Evolutionary conservation across 2,888 invertebrate genomes (phyloP).

Genomic region (Anoncus sp.): DNA sequence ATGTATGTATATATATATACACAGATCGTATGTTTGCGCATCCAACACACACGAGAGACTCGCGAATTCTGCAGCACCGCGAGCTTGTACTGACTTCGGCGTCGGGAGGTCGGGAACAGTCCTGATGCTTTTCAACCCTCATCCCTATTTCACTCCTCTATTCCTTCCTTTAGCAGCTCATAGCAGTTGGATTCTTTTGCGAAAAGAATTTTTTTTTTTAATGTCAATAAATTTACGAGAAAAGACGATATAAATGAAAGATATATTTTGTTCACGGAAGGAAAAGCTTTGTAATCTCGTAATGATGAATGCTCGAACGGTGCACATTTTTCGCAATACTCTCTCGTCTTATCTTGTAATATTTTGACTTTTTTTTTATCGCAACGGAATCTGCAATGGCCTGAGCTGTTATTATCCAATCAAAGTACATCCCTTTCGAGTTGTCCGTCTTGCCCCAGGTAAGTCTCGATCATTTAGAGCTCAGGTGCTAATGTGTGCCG

Average conservation of each 20-base stretch:
- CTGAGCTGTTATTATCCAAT: neutral
- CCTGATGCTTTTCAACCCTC: constrained; percentile 46
- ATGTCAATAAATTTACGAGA: constrained; percentile 9
- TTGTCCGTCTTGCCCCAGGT: too few species aligned
- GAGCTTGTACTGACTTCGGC: constrained; percentile 21
- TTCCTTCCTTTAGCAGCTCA: constrained; percentile 31
- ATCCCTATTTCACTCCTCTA: constrained; percentile 25
- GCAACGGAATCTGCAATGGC: neutral
- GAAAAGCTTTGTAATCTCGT: neutral
- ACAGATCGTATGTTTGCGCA: neutral
- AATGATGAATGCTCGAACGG: neutral
- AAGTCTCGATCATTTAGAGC: too few species aligned
- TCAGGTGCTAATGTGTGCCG: too few species aligned
- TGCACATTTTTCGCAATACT: neutral
- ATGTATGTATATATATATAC: constrained; percentile 24
- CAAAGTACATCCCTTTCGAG: neutral
- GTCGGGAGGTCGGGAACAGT: constrained; percentile 44
- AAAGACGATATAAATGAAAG: neutral
- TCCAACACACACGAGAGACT: constrained; percentile 3
- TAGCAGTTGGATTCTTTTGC: constrained; percentile 10
- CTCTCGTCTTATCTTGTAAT: neutral
- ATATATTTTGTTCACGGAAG: neutral
- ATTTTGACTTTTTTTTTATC: neutral
- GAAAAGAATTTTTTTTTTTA: constrained; percentile 10
- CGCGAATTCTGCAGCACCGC: constrained; percentile 43